Evolutionary conservation across 2,113 vertebrate species (phyloP).

Genomic region (Spilogale gracilis): DNA sequence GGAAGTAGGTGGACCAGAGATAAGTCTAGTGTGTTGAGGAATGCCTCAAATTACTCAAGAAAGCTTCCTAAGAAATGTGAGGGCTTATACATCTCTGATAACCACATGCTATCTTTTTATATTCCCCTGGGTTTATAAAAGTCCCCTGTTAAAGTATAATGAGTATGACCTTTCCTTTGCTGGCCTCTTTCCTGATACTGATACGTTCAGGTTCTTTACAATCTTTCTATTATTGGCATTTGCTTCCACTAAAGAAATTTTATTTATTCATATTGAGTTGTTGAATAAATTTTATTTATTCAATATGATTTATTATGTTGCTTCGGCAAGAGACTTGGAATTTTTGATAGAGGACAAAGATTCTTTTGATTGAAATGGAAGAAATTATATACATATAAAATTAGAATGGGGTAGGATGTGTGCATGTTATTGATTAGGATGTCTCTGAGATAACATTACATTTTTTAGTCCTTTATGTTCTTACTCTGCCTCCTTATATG

Average conservation of each 20-base stretch:
- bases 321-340: slow-evolving; percentile 1
- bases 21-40: background rate
- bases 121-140: background rate
- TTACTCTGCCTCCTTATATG: background rate
- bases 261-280: slow-evolving; percentile 17
- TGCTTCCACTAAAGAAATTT: slow-evolving; percentile 31
- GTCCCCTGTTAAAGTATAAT: background rate
- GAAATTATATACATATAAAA: background rate
- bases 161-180: background rate
- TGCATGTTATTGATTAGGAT: background rate
- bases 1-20: background rate
- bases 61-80: background rate
- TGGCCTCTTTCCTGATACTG: background rate
- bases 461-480: slow-evolving; percentile 27
- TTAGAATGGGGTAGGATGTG: background rate
- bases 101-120: background rate
- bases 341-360: slow-evolving; percentile 32
- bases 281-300: slow-evolving; percentile 51
- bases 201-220: background rate
- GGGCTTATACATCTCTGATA: background rate
- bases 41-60: background rate
- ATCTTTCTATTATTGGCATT: background rate
- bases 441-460: background rate
- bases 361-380: slow-evolving; percentile 23
- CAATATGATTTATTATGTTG: background rate